Conservation (phyloP, 2,797 vertebrate genomes). For the Onychomys arenicola region DNA sequence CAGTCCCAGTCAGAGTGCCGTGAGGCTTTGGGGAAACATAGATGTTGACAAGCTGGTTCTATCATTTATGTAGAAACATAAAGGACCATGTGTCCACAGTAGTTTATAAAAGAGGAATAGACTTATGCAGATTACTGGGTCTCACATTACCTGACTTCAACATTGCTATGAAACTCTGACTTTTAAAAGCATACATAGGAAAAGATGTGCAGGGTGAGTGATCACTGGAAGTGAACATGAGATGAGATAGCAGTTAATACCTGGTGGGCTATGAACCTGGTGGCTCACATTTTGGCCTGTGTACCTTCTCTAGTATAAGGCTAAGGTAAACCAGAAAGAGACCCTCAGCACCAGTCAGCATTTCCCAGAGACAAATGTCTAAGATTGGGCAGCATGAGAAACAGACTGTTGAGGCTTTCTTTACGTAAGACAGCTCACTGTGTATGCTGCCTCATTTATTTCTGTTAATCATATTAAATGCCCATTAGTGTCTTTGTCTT, state of each 20-base stretch:
- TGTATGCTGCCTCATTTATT: background rate
- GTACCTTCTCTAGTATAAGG: background rate
- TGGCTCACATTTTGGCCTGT: background rate
- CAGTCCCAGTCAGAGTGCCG: background rate
- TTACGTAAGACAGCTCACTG: background rate
- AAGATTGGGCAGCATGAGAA: background rate
- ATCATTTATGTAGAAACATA: conserved; percentile 26
- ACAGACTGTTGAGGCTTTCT: background rate
- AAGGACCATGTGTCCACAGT: background rate
- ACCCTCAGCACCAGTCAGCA: background rate
- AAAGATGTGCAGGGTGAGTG: background rate
- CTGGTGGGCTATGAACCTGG: background rate
- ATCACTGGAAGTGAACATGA: background rate
- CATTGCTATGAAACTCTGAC: background rate
- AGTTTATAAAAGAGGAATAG: conserved; percentile 49
- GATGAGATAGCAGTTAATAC: background rate
- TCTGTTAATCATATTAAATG: background rate
- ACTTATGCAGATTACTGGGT: background rate
- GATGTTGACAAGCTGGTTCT: background rate
- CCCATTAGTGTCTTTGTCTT: background rate
- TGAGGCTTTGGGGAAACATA: background rate
- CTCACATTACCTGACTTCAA: background rate
- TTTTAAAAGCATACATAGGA: background rate
- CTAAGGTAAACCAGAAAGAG: background rate
- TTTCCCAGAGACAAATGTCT: background rate